Evolutionary conservation across 2,888 invertebrate genomes (phyloP).

Genomic region (Diachrysia chrysitis): DNA sequence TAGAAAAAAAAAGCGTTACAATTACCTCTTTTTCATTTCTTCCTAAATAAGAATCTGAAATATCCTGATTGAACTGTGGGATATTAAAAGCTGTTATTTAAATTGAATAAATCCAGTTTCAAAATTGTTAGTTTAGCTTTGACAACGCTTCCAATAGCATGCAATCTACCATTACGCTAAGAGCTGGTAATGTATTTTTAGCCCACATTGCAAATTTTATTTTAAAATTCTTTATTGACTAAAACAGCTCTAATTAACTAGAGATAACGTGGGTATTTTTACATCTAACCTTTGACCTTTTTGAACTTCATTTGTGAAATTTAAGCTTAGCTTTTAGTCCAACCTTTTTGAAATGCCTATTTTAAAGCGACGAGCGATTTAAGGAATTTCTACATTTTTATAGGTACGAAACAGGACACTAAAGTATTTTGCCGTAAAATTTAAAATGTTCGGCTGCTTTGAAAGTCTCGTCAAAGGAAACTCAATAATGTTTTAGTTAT

Average conservation of each 20-base stretch:
- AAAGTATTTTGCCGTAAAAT: not conserved
- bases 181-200: not conserved
- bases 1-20: too few species aligned
- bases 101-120: too few species aligned
- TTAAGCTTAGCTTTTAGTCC: conserved; percentile 22
- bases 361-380: not conserved
- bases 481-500: too few species aligned
- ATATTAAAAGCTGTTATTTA: too few species aligned
- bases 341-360: conserved; percentile 4
- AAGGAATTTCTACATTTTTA: conserved; percentile 3
- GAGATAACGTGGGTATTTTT: not conserved
- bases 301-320: not conserved
- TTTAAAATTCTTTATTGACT: not conserved
- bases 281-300: conserved; percentile 1
- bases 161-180: too few species aligned
- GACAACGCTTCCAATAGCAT: too few species aligned
- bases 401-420: not conserved
- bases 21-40: too few species aligned
- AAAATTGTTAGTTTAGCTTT: too few species aligned
- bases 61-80: too few species aligned
- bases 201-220: not conserved
- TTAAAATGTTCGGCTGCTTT: not conserved
- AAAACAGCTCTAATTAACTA: not conserved
- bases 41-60: too few species aligned
- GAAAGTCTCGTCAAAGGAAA: not conserved